Percentiles rank a stretch among this genome's conserved stretches.
These are phyloP conservation scores for Mimumesa dahlbomi DNA, from an alignment of 2,888 invertebrate species.

Conservation along the genomic window DNA sequence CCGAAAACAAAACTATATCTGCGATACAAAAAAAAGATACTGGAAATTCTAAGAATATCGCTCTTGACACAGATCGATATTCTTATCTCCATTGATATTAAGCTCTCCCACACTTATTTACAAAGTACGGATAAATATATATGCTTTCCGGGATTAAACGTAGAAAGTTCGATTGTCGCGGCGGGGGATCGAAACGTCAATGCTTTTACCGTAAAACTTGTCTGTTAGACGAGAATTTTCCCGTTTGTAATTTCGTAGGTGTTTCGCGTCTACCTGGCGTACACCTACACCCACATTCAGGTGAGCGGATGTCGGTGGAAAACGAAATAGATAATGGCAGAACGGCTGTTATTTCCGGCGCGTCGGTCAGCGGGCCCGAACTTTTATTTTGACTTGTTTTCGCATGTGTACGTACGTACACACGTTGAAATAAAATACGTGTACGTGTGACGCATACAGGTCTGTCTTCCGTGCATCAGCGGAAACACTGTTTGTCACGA, in stretches of 20 bases:
- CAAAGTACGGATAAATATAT: background rate
- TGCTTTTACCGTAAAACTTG: constrained; percentile 5
- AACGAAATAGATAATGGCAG: constrained; percentile 71
- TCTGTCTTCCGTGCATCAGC: constrained; percentile 34
- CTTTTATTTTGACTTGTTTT: constrained; percentile 64
- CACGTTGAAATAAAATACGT: too few relatives aligned
- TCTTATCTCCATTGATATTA: too few relatives aligned
- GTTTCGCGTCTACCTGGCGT: constrained; percentile 33
- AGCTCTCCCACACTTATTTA: too few relatives aligned
- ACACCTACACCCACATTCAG: constrained; percentile 34
- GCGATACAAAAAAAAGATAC: too few relatives aligned
- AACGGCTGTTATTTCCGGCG: constrained; percentile 70
- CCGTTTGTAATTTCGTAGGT: constrained; percentile 32
- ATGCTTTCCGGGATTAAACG: too few relatives aligned
- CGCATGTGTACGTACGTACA: too few relatives aligned
- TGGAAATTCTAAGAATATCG: too few relatives aligned
- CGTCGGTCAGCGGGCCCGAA: constrained; percentile 54
- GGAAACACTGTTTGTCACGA: constrained; percentile 58
- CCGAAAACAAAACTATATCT: too few relatives aligned
- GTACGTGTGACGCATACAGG: too few relatives aligned
- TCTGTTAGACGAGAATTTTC: constrained; percentile 34
- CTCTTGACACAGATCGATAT: too few relatives aligned
- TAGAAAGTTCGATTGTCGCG: constrained; percentile 13
- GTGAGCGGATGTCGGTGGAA: constrained; percentile 50
- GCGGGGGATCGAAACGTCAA: constrained; percentile 10